Percentiles rank a stretch among this genome's conserved stretches.
These are phyloP conservation scores for Hydrotaea cyrtoneurina DNA, from an alignment of 2,888 invertebrate species.

Conservation along the genomic window DNA sequence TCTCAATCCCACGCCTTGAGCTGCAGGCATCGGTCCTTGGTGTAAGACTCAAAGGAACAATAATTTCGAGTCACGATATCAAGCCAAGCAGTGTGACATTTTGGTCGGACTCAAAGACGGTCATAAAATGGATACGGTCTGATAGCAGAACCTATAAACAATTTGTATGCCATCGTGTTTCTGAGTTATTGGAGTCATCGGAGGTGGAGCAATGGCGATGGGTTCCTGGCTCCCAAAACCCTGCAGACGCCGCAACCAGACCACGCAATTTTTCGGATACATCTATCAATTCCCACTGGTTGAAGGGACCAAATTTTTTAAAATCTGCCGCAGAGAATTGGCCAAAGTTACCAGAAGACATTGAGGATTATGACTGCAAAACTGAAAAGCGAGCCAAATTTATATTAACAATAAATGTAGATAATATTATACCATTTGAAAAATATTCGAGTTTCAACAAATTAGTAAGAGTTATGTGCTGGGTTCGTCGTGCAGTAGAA, in stretches of 20 bases:
- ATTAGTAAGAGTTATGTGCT: slow-evolving; percentile 25
- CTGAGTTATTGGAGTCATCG: slow-evolving; percentile 23
- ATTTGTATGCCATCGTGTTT: slow-evolving; percentile 6
- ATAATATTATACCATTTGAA: not conserved
- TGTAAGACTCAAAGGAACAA: slow-evolving; percentile 22
- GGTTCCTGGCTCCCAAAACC: slow-evolving; percentile 46
- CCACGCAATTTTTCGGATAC: not conserved
- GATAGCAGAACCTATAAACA: no score
- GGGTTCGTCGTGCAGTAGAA: slow-evolving; percentile 26
- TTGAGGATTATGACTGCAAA: not conserved
- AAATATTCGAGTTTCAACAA: not conserved
- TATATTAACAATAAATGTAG: not conserved
- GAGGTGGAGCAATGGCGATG: slow-evolving; percentile 40
- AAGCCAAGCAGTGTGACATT: not conserved
- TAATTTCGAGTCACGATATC: not conserved
- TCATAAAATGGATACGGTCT: no score
- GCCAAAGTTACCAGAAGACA: slow-evolving; percentile 32
- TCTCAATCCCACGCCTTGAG: slow-evolving; percentile 40
- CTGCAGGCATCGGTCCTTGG: slow-evolving; percentile 37
- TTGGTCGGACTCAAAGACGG: no score
- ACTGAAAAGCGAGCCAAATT: slow-evolving; percentile 35
- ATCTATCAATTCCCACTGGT: slow-evolving; percentile 2
- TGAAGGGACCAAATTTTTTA: slow-evolving; percentile 25
- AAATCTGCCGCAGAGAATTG: slow-evolving; percentile 4
- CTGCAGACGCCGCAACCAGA: slow-evolving; percentile 23